Evolutionary conservation across 2,797 vertebrate species (phyloP).

Genomic region (Sebastes nivosus): DNA sequence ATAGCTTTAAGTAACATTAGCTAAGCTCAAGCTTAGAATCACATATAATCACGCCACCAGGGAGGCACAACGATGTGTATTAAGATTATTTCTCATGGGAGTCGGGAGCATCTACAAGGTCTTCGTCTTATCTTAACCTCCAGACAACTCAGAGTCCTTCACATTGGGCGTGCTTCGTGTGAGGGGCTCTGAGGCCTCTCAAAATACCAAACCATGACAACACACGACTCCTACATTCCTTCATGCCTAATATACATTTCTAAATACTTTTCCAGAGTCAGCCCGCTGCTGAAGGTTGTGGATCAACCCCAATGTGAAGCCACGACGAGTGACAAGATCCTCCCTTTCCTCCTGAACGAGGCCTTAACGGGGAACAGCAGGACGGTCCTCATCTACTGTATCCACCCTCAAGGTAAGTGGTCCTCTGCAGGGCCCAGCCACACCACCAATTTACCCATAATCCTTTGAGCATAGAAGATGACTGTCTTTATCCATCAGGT

Average conservation of each 20-base stretch:
- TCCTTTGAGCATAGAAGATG: background rate
- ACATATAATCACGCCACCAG: background rate
- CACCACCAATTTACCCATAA: background rate
- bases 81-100: background rate
- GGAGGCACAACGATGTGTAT: background rate
- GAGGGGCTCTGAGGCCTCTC: background rate
- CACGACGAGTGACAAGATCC: constrained; percentile 41
- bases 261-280: constrained; percentile 65
- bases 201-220: background rate
- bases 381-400: constrained; percentile 80
- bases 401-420: constrained; percentile 81
- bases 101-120: background rate
- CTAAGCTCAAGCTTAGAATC: background rate
- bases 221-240: background rate
- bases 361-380: constrained; percentile 84
- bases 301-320: constrained; percentile 55
- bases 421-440: background rate
- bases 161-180: no score
- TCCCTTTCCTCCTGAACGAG: constrained; percentile 75
- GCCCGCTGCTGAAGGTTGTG: constrained; percentile 59
- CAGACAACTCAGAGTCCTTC: background rate
- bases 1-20: no score
- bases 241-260: background rate
- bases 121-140: background rate
- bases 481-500: constrained; percentile 36